Evolutionary conservation across 2,888 invertebrate species (phyloP), one percentile per base, ranked within the genome.

Genomic region (Marasmarcha lunaedactyla): DNA sequence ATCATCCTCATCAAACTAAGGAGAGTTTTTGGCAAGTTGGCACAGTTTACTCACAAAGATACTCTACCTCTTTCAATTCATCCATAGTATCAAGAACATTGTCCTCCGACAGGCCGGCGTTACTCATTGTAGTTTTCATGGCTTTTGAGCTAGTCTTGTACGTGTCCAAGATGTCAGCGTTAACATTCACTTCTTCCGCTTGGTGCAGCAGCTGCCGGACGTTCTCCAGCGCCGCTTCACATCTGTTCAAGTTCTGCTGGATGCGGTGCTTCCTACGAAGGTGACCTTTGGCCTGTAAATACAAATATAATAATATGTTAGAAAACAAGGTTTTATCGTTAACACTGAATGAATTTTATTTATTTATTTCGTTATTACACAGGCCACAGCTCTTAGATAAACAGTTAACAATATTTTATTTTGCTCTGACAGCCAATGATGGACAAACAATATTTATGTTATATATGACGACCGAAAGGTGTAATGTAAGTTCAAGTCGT

Each of bases 21-120:
- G n/a, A n/a, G n/a, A n/a, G n/a, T n/a, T n/a, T n/a, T n/a, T n/a
- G n/a, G n/a, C n/a, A n/a, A n/a, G n/a, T n/a, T n/a, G n/a, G n/a
- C n/a, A n/a, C n/a, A n/a, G n/a, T n/a, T n/a, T n/a, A n/a, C n/a
- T n/a, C n/a, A n/a, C n/a, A n/a, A n/a, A n/a, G n/a, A n/a, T n/a
- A n/a, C n/a, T n/a, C n/a, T n/a, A 91, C 90, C 54, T 93, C 92
- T 54, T 87, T 87, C 37, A 93, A 72, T 49, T 92, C 88, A 34
- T 89, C 86, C 84, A 93, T 88, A 0, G 92, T 87, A 49, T 92
- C 88, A 49, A 86, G 85, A 0, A 91, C 90, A 2, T 84, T 76
- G 38, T 91, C 89, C 51, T 90, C 90, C n/a, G 86, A 86, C 1
- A 93, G 59, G 1, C 87, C 89, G 1, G 84, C 84, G 2, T 86